These are phyloP conservation scores for Limnephilus rhombicus DNA, from an alignment of 2,888 invertebrate genomes.

Conservation along the genomic window DNA sequence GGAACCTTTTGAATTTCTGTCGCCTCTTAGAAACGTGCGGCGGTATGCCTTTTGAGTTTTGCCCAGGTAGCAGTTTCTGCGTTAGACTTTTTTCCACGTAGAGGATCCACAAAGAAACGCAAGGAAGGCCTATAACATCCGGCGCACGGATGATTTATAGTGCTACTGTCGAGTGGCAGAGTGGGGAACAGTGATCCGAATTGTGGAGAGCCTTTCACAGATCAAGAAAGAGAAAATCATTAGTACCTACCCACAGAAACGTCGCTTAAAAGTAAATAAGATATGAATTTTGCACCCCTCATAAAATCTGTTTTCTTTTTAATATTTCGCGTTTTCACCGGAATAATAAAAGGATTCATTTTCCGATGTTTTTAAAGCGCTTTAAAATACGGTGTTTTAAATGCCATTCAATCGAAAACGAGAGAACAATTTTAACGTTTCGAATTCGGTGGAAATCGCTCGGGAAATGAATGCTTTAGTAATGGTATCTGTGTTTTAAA, in stretches of 20 bases:
- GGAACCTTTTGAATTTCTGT: neutral
- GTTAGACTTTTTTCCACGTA: slow-evolving; percentile 26
- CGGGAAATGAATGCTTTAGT: neutral
- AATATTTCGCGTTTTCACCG: neutral
- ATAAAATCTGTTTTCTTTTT: neutral
- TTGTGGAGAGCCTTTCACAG: neutral
- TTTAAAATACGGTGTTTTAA: neutral
- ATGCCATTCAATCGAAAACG: neutral
- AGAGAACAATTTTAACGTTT: neutral
- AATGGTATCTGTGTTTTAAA: neutral
- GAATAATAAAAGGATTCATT: neutral
- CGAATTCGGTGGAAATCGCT: neutral
- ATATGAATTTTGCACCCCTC: neutral
- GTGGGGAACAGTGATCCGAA: slow-evolving; percentile 19
- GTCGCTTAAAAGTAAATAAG: neutral
- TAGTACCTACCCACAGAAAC: neutral
- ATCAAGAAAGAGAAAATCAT: neutral
- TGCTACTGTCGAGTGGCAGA: neutral
- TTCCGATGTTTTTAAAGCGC: neutral
- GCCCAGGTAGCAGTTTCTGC: slow-evolving; percentile 34
- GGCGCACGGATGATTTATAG: slow-evolving; percentile 40
- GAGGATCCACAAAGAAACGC: neutral
- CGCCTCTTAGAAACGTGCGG: neutral
- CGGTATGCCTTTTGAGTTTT: slow-evolving; percentile 6
- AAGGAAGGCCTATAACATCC: slow-evolving; percentile 35